phyloP scores from a whole-genome alignment of 2,888 invertebrate species.

The Strigamia maritima region DNA sequence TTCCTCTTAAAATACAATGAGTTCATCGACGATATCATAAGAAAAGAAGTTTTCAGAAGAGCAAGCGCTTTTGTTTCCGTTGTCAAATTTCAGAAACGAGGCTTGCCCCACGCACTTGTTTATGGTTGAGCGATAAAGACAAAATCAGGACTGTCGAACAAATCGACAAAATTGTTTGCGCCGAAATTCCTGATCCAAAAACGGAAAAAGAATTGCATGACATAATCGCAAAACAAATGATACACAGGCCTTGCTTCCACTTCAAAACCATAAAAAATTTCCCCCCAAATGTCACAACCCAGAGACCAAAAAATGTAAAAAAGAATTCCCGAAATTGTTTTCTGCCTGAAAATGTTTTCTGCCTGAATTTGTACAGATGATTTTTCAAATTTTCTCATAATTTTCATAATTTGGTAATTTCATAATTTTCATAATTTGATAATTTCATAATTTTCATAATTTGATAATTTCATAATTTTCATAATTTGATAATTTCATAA shows the following conservation, averaged over 20 bases:
- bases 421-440: too few relatives aligned
- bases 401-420: too few relatives aligned
- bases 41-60: not conserved
- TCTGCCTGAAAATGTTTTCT: too few relatives aligned
- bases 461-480: too few relatives aligned
- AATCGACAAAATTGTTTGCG: not conserved
- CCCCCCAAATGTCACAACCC: too few relatives aligned
- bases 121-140: conserved; percentile 39
- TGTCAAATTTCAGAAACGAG: conserved; percentile 46
- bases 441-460: too few relatives aligned
- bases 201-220: not conserved
- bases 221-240: not conserved
- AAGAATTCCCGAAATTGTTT: too few relatives aligned
- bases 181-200: conserved; percentile 29
- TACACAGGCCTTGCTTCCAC: conserved; percentile 31
- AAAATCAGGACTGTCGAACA: conserved; percentile 26
- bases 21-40: not conserved
- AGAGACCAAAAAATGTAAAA: too few relatives aligned
- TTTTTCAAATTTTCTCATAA: too few relatives aligned
- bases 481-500: too few relatives aligned
- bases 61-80: conserved; percentile 40
- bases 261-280: too few relatives aligned
- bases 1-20: conserved; percentile 45
- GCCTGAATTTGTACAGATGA: too few relatives aligned
- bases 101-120: conserved; percentile 43